A percentile compares a stretch with the other conserved stretches of the same genome.
Conservation (phyloP, 1,140 invertebrate genomes). For the Subanguina moxae region DNA sequence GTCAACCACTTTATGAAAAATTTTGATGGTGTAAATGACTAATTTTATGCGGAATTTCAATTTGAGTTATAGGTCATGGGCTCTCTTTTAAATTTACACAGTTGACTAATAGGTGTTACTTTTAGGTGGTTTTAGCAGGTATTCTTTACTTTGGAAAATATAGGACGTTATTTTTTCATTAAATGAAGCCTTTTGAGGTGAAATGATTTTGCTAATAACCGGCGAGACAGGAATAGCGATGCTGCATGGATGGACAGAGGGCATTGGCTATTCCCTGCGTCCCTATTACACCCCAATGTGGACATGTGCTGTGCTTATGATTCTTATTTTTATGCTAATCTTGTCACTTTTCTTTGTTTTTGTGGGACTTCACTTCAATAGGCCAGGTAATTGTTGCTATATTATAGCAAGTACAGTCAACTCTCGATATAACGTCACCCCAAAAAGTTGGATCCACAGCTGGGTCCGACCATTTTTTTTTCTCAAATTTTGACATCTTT, state of each 20-base stretch:
- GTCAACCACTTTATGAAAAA: too few species aligned
- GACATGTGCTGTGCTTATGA: slow-evolving; percentile 38
- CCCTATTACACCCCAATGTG: slow-evolving; percentile 34
- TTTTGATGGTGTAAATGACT: too few species aligned
- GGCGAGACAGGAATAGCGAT: slow-evolving; percentile 42
- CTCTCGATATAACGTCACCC: too few species aligned
- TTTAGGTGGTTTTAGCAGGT: slow-evolving; percentile 21
- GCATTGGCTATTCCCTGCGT: slow-evolving; percentile 33
- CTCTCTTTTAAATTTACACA: background rate
- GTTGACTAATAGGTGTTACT: background rate
- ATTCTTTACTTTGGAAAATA: slow-evolving; percentile 1
- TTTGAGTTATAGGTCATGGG: background rate
- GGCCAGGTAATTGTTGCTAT: slow-evolving; percentile 9
- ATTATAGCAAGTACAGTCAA: too few species aligned
- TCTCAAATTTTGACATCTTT: too few species aligned
- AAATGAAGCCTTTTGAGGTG: slow-evolving; percentile 16
- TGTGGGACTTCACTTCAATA: slow-evolving; percentile 36
- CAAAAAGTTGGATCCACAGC: too few species aligned
- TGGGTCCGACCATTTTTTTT: too few species aligned
- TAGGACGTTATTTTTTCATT: slow-evolving; percentile 1
- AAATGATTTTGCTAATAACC: slow-evolving; percentile 42
- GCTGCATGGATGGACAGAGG: slow-evolving; percentile 41
- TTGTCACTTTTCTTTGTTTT: slow-evolving; percentile 40
- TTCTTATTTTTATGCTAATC: slow-evolving; percentile 37
- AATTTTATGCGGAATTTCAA: too few species aligned